phyloP scores from a whole-genome alignment of 2,113 vertebrate genomes.

The Chionodraco myersi region DNA sequence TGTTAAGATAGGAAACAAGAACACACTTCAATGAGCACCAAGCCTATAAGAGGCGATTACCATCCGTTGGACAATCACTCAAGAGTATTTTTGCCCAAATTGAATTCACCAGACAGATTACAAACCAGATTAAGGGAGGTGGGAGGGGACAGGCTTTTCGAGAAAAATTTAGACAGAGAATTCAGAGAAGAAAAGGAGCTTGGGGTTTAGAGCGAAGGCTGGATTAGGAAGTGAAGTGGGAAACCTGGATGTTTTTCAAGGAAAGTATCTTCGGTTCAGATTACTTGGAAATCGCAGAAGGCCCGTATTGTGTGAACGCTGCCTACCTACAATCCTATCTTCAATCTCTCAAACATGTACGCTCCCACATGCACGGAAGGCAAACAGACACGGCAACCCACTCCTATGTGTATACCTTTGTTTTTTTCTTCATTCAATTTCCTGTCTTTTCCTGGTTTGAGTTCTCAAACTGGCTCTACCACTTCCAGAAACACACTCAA shows the following conservation, averaged over 20 bases:
- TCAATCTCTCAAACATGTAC: constrained; percentile 5
- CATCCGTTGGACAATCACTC: constrained; percentile 50
- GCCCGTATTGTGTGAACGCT: constrained; percentile 19
- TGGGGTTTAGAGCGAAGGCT: constrained; percentile 16
- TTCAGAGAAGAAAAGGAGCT: constrained; percentile 19
- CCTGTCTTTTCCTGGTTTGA: constrained; percentile 19
- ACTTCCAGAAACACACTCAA: constrained; percentile 34
- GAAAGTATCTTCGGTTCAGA: constrained; percentile 44
- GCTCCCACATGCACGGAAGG: constrained; percentile 1
- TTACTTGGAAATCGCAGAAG: constrained; percentile 51
- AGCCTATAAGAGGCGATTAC: constrained; percentile 62
- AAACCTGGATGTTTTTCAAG: constrained; percentile 55
- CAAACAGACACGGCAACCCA: constrained; percentile 17
- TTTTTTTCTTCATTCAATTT: constrained; percentile 26
- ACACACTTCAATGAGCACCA: constrained; percentile 37
- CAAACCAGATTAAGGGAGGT: constrained; percentile 60
- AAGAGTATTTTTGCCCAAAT: constrained; percentile 56
- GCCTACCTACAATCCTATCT: constrained; percentile 28
- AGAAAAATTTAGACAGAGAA: constrained; percentile 53
- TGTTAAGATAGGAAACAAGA: constrained; percentile 28
- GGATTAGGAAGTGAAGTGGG: constrained; percentile 56
- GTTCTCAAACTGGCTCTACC: constrained; percentile 50
- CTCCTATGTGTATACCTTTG: constrained; percentile 11
- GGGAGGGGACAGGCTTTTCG: constrained; percentile 27
- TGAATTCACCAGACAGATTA: constrained; percentile 78